These are phyloP conservation scores for Pseudomyrmex dendroicus DNA, from an alignment of 1,140 invertebrate genomes.

Conservation along the genomic window DNA sequence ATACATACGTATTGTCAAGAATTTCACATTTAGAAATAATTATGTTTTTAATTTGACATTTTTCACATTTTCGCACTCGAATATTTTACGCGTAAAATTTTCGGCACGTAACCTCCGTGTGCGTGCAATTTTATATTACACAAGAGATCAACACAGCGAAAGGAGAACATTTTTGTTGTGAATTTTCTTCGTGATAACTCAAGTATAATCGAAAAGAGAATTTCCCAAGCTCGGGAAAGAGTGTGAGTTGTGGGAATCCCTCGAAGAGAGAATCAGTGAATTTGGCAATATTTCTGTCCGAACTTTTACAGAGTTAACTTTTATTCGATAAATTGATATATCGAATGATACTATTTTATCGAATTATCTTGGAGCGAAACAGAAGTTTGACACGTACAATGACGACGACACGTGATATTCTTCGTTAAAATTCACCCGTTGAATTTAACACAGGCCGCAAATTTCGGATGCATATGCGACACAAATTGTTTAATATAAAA, in stretches of 20 bases:
- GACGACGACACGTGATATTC: too few species aligned
- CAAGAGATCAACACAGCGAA: conserved; percentile 16
- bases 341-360: too few species aligned
- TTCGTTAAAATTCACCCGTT: too few species aligned
- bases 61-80: too few species aligned
- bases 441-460: neutral
- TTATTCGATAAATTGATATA: neutral
- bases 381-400: too few species aligned
- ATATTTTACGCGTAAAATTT: too few species aligned
- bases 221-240: conserved; percentile 11
- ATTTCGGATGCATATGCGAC: neutral
- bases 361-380: too few species aligned
- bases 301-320: conserved; percentile 33
- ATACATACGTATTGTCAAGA: too few species aligned
- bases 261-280: conserved; percentile 14
- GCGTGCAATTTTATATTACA: neutral
- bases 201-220: neutral
- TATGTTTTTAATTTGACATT: too few species aligned
- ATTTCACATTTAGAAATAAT: too few species aligned
- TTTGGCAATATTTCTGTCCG: conserved; percentile 25
- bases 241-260: neutral
- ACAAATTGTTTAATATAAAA: neutral
- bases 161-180: neutral
- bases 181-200: conserved; percentile 27
- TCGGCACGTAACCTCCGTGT: too few species aligned